These are phyloP conservation scores for Lochmaea capreae DNA, from an alignment of 2,888 invertebrate genomes.

Conservation along the genomic window DNA sequence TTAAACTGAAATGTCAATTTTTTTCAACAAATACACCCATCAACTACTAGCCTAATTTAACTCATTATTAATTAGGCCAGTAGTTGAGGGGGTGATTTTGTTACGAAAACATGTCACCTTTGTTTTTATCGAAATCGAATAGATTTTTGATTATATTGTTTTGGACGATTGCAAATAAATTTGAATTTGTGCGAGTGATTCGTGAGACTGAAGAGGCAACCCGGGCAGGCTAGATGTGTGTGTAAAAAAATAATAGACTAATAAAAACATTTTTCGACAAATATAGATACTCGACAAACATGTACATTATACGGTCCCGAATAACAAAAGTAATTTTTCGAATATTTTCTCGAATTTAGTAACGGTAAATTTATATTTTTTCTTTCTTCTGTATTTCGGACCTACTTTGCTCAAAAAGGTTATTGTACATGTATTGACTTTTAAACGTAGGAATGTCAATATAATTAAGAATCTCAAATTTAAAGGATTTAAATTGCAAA, in stretches of 20 bases:
- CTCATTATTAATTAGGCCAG: too few species aligned
- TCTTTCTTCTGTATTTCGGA: slow-evolving; percentile 4
- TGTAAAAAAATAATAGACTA: slow-evolving; percentile 38
- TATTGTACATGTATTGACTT: slow-evolving; percentile 33
- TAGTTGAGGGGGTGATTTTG: too few species aligned
- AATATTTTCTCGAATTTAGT: slow-evolving; percentile 1
- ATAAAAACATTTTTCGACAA: slow-evolving; percentile 41
- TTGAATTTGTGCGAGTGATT: slow-evolving; percentile 55
- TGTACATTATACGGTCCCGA: slow-evolving; percentile 37
- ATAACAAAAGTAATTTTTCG: neutral
- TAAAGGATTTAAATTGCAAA: neutral
- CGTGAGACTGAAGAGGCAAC: slow-evolving; percentile 66
- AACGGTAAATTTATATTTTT: neutral
- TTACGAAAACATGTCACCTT: too few species aligned
- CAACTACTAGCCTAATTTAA: too few species aligned
- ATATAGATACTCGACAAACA: slow-evolving; percentile 36
- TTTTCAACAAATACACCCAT: too few species aligned
- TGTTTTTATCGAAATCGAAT: too few species aligned
- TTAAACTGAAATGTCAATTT: too few species aligned
- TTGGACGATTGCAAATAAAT: slow-evolving; percentile 29
- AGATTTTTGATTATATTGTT: neutral
- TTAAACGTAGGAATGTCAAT: slow-evolving; percentile 32
- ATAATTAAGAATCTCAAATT: slow-evolving; percentile 10
- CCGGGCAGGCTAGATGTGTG: slow-evolving; percentile 67
- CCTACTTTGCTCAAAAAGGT: slow-evolving; percentile 11